A percentile compares a stretch with the other conserved stretches of the same genome.
Evolutionary conservation across 2,797 vertebrate genomes (phyloP).

Genomic region (Danio jaintianensis): DNA sequence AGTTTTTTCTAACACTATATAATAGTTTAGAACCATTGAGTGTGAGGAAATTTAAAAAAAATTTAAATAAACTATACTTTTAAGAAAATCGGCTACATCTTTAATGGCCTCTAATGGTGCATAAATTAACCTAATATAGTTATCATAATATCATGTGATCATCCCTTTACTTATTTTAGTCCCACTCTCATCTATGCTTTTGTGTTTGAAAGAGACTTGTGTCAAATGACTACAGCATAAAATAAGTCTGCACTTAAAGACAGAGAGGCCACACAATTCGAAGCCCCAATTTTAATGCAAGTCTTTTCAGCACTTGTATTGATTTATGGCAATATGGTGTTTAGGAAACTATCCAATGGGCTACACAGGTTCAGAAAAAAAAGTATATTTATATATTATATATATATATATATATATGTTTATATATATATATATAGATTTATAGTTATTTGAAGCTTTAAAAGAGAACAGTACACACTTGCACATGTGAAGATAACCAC

Average conservation of each 20-base stretch:
- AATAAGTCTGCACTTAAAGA: conserved; percentile 50
- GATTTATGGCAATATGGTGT: conserved; percentile 75
- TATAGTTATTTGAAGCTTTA: conserved; percentile 93
- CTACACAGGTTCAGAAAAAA: conserved; percentile 94
- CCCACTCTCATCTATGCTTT: too few relatives aligned
- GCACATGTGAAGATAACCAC: conserved; percentile 99
- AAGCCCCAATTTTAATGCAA: conserved; percentile 65
- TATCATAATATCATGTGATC: too few relatives aligned
- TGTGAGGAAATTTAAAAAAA: too few relatives aligned
- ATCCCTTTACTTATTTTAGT: too few relatives aligned
- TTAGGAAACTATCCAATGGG: conserved; percentile 82
- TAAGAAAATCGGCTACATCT: too few relatives aligned
- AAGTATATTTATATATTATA: conserved; percentile 70
- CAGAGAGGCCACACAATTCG: conserved; percentile 44
- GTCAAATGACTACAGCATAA: conserved; percentile 3
- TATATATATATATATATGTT: conserved; percentile 88
- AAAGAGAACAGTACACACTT: conserved; percentile 99
- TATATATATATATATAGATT: conserved; percentile 89
- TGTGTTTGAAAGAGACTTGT: not conserved
- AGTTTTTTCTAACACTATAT: too few relatives aligned
- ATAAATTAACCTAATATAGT: too few relatives aligned
- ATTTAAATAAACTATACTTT: too few relatives aligned
- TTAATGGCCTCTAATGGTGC: too few relatives aligned
- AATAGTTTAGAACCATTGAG: too few relatives aligned
- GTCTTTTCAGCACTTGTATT: conserved; percentile 75